Conservation (phyloP, 2,113 vertebrate species). For the Sapayoa aenigma region DNA sequence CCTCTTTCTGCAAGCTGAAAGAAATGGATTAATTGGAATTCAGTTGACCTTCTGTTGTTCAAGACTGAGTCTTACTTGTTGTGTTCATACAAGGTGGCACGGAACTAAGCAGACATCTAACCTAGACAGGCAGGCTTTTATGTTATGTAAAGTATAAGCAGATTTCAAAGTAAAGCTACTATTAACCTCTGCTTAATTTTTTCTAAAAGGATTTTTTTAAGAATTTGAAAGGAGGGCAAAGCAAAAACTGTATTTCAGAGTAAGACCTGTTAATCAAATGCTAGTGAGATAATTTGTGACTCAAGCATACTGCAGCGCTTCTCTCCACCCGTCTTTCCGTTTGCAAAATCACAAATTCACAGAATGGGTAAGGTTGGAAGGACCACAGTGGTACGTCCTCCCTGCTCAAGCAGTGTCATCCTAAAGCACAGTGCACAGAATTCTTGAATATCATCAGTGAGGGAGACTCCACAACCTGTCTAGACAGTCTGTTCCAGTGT, state of each 20-base stretch:
- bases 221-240: conserved; percentile 19
- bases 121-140: conserved; percentile 36
- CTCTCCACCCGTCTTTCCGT: not conserved
- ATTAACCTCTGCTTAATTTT: conserved; percentile 53
- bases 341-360: not conserved
- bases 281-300: not conserved
- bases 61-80: not conserved
- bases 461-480: not conserved
- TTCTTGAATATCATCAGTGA: not conserved
- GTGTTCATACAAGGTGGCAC: not conserved
- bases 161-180: conserved; percentile 59
- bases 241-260: not conserved
- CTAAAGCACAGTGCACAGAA: not conserved
- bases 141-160: conserved; percentile 60
- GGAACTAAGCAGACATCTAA: conserved; percentile 28
- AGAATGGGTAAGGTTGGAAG: not conserved
- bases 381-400: not conserved
- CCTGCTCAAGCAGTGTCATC: not conserved
- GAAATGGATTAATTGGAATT: not conserved
- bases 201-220: conserved; percentile 20
- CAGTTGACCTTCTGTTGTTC: conserved; percentile 3
- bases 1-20: not conserved
- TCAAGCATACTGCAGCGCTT: not conserved
- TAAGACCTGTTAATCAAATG: not conserved
- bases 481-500: not conserved